Evolutionary conservation across 2,113 vertebrate genomes (phyloP).

Genomic region (Bos taurus): DNA sequence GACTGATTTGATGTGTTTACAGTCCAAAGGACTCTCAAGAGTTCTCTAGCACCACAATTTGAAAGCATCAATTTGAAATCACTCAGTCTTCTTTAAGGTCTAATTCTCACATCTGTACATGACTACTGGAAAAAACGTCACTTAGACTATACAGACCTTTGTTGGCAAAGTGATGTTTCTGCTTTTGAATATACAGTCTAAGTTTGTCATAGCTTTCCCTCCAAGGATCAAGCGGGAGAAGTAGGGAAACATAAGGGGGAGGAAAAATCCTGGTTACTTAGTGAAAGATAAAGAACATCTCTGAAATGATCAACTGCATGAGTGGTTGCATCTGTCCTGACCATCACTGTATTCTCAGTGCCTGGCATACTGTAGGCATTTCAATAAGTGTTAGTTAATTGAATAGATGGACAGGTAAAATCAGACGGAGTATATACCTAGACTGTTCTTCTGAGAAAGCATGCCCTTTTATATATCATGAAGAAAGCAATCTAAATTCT

Average conservation of each 20-base stretch:
- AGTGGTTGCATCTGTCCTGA: neutral
- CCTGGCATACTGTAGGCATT: neutral
- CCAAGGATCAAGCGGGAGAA: accelerated
- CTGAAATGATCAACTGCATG: neutral
- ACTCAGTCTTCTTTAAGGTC: neutral
- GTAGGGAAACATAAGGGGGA: neutral
- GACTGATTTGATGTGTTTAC: neutral
- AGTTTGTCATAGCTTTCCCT: neutral
- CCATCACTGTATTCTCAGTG: neutral
- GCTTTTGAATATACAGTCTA: neutral
- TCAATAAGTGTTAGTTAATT: neutral
- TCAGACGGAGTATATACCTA: neutral
- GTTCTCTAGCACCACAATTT: neutral
- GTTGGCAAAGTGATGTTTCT: neutral
- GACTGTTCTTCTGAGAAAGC: neutral
- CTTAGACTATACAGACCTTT: neutral
- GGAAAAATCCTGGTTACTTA: neutral
- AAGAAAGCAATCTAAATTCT: neutral
- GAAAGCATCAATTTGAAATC: neutral
- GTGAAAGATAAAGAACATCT: neutral
- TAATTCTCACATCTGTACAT: neutral
- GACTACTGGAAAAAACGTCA: neutral
- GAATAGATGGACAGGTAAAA: neutral
- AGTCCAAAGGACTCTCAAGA: neutral
- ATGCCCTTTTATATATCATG: neutral